phyloP scores from a whole-genome alignment of 1,140 invertebrate genomes.

The Brachionus rotundiformis region DNA sequence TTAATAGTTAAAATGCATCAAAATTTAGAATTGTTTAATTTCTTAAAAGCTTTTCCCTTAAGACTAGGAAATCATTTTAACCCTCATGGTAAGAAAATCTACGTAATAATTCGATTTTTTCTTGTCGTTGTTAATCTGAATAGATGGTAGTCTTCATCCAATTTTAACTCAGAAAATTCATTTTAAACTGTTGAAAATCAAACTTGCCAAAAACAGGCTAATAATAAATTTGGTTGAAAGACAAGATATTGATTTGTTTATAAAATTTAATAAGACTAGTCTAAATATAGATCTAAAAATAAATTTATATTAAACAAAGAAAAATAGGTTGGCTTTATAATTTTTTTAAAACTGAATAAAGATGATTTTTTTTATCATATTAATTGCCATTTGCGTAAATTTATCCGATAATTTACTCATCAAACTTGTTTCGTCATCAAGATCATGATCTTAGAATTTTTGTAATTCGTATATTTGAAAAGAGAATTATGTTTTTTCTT shows the following conservation, averaged over 20 bases:
- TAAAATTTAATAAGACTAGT: background rate
- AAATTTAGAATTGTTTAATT: background rate
- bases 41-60: slow-evolving; percentile 31
- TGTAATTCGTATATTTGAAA: background rate
- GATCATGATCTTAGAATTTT: background rate
- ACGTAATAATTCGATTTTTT: background rate
- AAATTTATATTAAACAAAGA: background rate
- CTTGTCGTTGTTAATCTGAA: background rate
- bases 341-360: too few species aligned
- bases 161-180: background rate
- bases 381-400: background rate
- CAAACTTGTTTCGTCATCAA: slow-evolving; percentile 13
- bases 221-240: background rate
- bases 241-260: slow-evolving; percentile 38
- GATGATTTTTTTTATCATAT: background rate
- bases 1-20: background rate
- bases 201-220: background rate
- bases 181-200: background rate
- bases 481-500: background rate
- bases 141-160: background rate
- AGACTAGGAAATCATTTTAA: background rate
- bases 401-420: background rate
- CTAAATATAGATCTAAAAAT: background rate
- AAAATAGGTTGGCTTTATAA: too few species aligned
- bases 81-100: slow-evolving; percentile 4